phyloP scores from a whole-genome alignment of 2,888 invertebrate genomes.

The Apeira syringaria region DNA sequence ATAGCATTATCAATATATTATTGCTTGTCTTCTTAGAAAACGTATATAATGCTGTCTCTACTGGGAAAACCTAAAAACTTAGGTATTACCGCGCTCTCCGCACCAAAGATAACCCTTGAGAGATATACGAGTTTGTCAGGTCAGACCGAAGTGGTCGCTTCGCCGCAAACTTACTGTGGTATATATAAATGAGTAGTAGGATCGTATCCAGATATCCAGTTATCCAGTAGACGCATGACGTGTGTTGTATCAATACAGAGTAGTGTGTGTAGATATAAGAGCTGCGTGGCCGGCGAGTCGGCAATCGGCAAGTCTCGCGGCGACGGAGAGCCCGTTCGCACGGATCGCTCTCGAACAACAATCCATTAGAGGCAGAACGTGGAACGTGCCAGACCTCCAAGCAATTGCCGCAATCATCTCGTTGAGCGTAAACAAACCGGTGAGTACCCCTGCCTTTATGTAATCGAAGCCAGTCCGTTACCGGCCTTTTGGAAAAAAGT shows the following conservation, averaged over 20 bases:
- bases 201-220: constrained; percentile 1
- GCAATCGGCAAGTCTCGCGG: constrained; percentile 66
- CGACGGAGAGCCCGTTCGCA: constrained; percentile 54
- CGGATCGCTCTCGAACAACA: constrained; percentile 34
- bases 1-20: too few species aligned
- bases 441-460: constrained; percentile 66
- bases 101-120: not conserved
- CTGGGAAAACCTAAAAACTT: too few species aligned
- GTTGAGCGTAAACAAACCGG: constrained; percentile 80
- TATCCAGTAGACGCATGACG: constrained; percentile 3
- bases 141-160: not conserved
- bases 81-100: too few species aligned
- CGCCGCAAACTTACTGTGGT: too few species aligned
- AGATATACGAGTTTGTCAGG: not conserved
- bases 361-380: constrained; percentile 41
- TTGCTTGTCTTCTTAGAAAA: too few species aligned
- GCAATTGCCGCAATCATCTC: constrained; percentile 78
- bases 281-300: constrained; percentile 44
- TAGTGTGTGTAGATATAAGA: constrained; percentile 43
- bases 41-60: too few species aligned
- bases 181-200: not conserved
- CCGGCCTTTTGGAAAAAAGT: constrained; percentile 18
- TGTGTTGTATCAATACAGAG: not conserved
- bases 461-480: constrained; percentile 39
- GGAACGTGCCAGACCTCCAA: constrained; percentile 72